A percentile compares a stretch with the other conserved stretches of the same genome.
Conservation (phyloP, 2,888 invertebrate genomes). For the Argyresthia albistria region DNA sequence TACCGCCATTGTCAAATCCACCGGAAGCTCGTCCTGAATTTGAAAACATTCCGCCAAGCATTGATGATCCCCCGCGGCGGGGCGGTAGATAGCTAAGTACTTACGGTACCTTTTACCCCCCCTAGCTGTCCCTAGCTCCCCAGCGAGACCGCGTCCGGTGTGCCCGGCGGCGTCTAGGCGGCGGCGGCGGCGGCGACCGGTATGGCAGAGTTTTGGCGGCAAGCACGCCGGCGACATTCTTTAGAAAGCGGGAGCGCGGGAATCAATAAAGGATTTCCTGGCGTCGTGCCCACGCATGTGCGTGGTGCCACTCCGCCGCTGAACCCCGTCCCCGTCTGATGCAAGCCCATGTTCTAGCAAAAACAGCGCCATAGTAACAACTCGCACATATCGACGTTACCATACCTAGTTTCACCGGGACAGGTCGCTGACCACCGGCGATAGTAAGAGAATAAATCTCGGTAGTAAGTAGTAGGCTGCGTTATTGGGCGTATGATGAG, state of each 20-base stretch:
- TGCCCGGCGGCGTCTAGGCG: too few relatives aligned
- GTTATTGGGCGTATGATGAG: conserved; percentile 70
- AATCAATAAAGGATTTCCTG: conserved; percentile 73
- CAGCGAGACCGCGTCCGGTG: too few relatives aligned
- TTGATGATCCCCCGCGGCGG: too few relatives aligned
- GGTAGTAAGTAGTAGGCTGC: conserved; percentile 59
- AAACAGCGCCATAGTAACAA: neutral
- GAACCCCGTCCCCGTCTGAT: neutral
- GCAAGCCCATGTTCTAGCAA: neutral
- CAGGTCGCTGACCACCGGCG: conserved; percentile 42
- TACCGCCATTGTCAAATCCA: too few relatives aligned
- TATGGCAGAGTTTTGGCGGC: conserved; percentile 34
- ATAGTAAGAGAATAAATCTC: conserved; percentile 60
- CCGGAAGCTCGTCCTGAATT: too few relatives aligned
- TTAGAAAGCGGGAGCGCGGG: conserved; percentile 66
- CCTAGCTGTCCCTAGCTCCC: too few relatives aligned
- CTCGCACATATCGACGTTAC: neutral
- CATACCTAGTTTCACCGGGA: conserved; percentile 1
- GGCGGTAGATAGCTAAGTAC: too few relatives aligned
- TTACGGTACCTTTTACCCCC: too few relatives aligned
- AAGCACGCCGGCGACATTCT: conserved; percentile 62
- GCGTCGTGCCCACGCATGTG: conserved; percentile 71
- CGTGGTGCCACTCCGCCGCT: conserved; percentile 32
- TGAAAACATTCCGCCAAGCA: too few relatives aligned
- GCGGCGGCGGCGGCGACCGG: too few relatives aligned